phyloP scores from a whole-genome alignment of 2,797 vertebrate genomes.

The Hafferia zeledoni region DNA sequence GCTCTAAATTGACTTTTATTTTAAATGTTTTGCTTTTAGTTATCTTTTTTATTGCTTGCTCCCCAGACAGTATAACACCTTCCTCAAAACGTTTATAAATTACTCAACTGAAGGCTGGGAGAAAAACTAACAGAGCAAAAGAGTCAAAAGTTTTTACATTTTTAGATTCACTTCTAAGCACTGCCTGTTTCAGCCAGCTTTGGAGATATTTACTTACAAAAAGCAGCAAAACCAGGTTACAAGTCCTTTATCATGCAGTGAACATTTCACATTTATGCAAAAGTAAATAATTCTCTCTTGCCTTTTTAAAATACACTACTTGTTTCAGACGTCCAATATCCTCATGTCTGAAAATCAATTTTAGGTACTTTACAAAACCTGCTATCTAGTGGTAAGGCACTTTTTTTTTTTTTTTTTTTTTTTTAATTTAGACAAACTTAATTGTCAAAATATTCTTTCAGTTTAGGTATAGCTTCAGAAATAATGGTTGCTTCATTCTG shows the following conservation, averaged over 20 bases:
- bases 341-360: not conserved
- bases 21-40: not conserved
- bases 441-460: not conserved
- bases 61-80: not conserved
- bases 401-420: not conserved
- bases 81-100: not conserved
- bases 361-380: not conserved
- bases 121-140: not conserved
- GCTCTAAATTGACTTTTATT: not conserved
- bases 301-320: not conserved
- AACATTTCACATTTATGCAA: not conserved
- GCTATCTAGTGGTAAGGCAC: not conserved
- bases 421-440: not conserved
- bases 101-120: not conserved
- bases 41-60: not conserved
- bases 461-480: not conserved
- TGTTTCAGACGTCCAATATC: not conserved
- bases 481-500: not conserved
- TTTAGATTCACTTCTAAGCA: not conserved
- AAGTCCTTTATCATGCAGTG: not conserved
- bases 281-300: not conserved
- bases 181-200: not conserved
- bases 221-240: not conserved
- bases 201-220: not conserved
- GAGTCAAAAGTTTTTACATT: not conserved